phyloP scores from a whole-genome alignment of 2,888 invertebrate species.

The Platycheirus rosarum region DNA sequence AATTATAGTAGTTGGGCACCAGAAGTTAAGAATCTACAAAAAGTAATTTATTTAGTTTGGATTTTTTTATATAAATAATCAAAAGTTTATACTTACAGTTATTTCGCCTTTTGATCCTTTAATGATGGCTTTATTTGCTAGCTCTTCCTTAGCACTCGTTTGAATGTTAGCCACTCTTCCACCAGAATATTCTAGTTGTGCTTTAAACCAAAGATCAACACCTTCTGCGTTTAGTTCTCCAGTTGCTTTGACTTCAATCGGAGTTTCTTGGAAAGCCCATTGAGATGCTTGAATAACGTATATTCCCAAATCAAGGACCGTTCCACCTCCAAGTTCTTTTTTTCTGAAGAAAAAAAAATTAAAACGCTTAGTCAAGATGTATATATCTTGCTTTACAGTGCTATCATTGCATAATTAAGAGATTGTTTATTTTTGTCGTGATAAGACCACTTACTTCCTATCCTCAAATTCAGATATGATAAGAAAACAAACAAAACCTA shows the following conservation, averaged over 20 bases:
- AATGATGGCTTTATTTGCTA: constrained; percentile 79
- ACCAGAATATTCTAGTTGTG: constrained; percentile 79
- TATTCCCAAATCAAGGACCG: constrained; percentile 89
- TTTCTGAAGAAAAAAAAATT: constrained; percentile 81
- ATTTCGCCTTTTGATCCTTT: constrained; percentile 81
- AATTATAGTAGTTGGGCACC: constrained; percentile 88
- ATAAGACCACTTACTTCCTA: too few relatives aligned
- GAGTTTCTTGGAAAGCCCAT: constrained; percentile 88
- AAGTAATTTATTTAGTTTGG: too few relatives aligned
- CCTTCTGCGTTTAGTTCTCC: constrained; percentile 89
- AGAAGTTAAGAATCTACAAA: constrained; percentile 85
- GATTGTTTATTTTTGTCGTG: too few relatives aligned
- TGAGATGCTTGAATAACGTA: constrained; percentile 90
- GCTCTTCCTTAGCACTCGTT: constrained; percentile 76
- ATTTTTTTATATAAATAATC: too few relatives aligned
- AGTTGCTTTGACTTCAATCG: constrained; percentile 86
- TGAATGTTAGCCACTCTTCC: constrained; percentile 78
- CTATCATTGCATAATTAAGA: too few relatives aligned
- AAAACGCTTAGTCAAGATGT: too few relatives aligned
- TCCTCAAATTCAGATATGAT: too few relatives aligned
- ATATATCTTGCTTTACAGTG: too few relatives aligned
- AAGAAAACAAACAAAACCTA: too few relatives aligned
- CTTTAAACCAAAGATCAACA: constrained; percentile 84
- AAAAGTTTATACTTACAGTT: constrained; percentile 78
- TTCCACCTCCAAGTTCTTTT: constrained; percentile 90